Evolutionary conservation across 2,797 vertebrate species (phyloP), one percentile per base, ranked within the genome.

Genomic region (Pseudochaenichthys georgianus): DNA sequence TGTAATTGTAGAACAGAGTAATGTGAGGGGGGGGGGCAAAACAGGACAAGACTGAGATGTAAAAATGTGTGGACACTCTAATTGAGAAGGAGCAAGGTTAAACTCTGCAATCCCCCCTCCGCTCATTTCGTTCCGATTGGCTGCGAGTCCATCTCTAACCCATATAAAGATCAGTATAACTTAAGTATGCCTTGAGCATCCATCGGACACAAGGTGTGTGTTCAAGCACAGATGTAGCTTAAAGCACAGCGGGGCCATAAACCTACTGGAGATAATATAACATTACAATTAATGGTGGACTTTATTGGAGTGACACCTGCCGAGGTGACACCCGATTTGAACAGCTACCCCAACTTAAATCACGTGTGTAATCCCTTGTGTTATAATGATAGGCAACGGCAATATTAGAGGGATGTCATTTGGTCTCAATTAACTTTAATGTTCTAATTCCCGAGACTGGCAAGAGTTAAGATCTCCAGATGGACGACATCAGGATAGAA

Each of bases 321-420:
- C 77, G 89, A 88, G 92, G 91, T 93, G 91, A 93, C 92, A 92
- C 94, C 93, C 87, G 89, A 81, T 75, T 69, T 70, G 60, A 86
- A 67, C 43, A 61, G 73, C 73, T 63, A 57, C 64, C 51, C 69
- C 84, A 28, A 76, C 80, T 80, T 87, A 83, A 88, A 91, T 82
- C 77, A 91, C 90, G 86, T 55, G 86, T 82, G 84, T 84, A 92
- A 92, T 93, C 90, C 89, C 38, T 54, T 16, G 85, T 80, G 86
- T 65, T 54, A 83, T 89, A 87, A 68, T 77, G 81, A 90, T 73
- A 84, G 90, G 75, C 90, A 90, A 84, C 82, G 89, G 92, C 83
- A 89, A 93, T 86, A 91, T 90, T 86, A 87, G 83, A 82, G 75
- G 82, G 77, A 83, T 79, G 81, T 83, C 90, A 93, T 93, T 90